Base-by-base conservation (phyloP, 2,888 invertebrate genomes). In the Lasioglossum marginatum region DNA sequence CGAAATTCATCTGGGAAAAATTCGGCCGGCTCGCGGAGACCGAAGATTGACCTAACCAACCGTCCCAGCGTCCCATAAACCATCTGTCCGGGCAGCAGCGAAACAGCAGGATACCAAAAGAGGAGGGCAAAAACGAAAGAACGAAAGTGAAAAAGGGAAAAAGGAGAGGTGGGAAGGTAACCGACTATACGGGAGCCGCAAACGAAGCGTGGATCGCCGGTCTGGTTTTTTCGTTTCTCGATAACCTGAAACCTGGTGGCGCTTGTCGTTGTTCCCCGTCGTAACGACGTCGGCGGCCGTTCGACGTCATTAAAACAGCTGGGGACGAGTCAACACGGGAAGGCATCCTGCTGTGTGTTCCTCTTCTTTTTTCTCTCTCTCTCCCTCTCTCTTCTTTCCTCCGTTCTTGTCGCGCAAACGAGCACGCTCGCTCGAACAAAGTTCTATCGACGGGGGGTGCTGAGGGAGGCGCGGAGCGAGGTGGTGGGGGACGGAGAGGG, bases 251-350 rank as follows among this genome's bases (percentile, higher is more conserved):
- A 23, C 48, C 34, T 48, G 31, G 72, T 31, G 48, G 31, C 83
- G 27, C 27, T n/a, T 52, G 60, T 48, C 73, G 77, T 70, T 82
- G 77, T 76, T 70, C 63, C 66, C 82, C 73, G 63, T 43, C 76
- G 81, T 85, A 82, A 86, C 68, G 87, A 86, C 72, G 77, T 80
- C 80, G 77, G 60, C 63, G 70, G 52, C 37, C 71, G 75, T n/a
- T 37, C 78, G 79, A 73, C 57, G 68, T 85, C 83, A 79, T 85
- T 85, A 68, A 68, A 68, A 80, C 84, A 52, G 43, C 34, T 45
- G 37, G 37, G 60, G 70, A 82, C 74, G 78, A 70, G 68, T 68
- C 77, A 68, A 60, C 73, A 23, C 43, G 83, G 48, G 27, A 60
- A 68, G 37, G 37, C 23, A 68, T 68, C 40, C 37, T 37, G 19